Conservation (phyloP, 1,140 invertebrate species). For the Platyura marginata region DNA sequence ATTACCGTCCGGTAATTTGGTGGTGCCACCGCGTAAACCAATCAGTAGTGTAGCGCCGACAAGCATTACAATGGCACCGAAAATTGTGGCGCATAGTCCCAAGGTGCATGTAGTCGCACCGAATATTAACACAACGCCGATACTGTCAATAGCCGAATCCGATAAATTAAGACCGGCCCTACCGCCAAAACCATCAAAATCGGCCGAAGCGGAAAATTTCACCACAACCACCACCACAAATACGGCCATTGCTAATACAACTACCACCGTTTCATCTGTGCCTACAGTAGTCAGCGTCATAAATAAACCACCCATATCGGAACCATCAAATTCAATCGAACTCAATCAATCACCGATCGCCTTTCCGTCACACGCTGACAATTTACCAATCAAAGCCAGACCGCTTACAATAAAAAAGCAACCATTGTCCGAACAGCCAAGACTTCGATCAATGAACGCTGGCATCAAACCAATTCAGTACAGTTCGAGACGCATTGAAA, state of each 20-base stretch:
- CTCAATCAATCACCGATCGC: slow-evolving; percentile 6
- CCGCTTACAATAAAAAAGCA: slow-evolving; percentile 62
- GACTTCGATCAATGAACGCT: slow-evolving; percentile 37
- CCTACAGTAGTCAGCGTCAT: slow-evolving; percentile 8
- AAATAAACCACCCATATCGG: slow-evolving; percentile 8
- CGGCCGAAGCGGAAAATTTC: slow-evolving; percentile 11
- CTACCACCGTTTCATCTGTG: slow-evolving; percentile 8
- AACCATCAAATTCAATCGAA: slow-evolving; percentile 5
- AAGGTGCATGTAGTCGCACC: slow-evolving; percentile 23
- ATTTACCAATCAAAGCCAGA: slow-evolving; percentile 48
- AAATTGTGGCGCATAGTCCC: slow-evolving; percentile 44
- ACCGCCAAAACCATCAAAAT: slow-evolving; percentile 46
- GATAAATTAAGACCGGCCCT: slow-evolving; percentile 43
- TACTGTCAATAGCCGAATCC: slow-evolving; percentile 20
- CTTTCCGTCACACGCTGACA: slow-evolving; percentile 33
- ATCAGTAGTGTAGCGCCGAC: slow-evolving; percentile 67
- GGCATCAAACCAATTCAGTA: slow-evolving; percentile 15
- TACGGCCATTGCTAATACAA: slow-evolving; percentile 2
- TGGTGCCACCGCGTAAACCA: slow-evolving; percentile 39
- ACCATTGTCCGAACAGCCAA: slow-evolving; percentile 52
- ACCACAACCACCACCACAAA: background rate
- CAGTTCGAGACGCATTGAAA: slow-evolving; percentile 45
- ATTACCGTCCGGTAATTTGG: slow-evolving; percentile 11
- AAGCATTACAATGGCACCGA: slow-evolving; percentile 41
- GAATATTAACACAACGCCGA: slow-evolving; percentile 18